phyloP scores from a whole-genome alignment of 2,888 invertebrate species.

The Synanthedon formicaeformis region DNA sequence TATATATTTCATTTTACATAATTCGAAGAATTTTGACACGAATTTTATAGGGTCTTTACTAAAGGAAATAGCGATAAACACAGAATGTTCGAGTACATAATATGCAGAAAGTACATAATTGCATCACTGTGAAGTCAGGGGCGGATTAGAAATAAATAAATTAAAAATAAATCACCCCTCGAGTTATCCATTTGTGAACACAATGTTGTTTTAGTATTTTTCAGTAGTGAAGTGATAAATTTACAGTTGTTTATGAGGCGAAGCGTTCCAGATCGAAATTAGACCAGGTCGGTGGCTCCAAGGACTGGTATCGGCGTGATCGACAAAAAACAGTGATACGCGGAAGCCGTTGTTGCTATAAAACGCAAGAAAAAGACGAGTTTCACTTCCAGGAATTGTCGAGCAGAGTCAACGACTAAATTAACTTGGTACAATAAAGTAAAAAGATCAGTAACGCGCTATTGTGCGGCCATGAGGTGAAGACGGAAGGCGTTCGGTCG shows the following conservation, averaged over 20 bases:
- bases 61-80: too few species aligned
- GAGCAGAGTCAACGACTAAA: constrained; percentile 43
- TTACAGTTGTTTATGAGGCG: constrained; percentile 1
- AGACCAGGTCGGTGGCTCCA: constrained; percentile 34
- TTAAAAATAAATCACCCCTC: too few species aligned
- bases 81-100: too few species aligned
- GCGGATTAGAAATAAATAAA: too few species aligned
- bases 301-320: constrained; percentile 30
- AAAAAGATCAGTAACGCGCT: constrained; percentile 54
- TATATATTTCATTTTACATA: too few species aligned
- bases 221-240: not conserved
- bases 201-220: too few species aligned
- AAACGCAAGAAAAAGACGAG: constrained; percentile 43
- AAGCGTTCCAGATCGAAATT: constrained; percentile 31
- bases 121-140: too few species aligned
- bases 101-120: too few species aligned
- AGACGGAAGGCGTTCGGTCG: constrained; percentile 49
- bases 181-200: too few species aligned
- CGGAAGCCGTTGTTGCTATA: constrained; percentile 51
- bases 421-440: constrained; percentile 40
- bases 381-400: constrained; percentile 57
- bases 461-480: constrained; percentile 49
- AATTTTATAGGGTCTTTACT: too few species aligned
- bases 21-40: too few species aligned
- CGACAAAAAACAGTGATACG: constrained; percentile 34